Evolutionary conservation across 2,113 vertebrate species (phyloP), one percentile per base, ranked within the genome.

Genomic region (Rhinichthys klamathensis): DNA sequence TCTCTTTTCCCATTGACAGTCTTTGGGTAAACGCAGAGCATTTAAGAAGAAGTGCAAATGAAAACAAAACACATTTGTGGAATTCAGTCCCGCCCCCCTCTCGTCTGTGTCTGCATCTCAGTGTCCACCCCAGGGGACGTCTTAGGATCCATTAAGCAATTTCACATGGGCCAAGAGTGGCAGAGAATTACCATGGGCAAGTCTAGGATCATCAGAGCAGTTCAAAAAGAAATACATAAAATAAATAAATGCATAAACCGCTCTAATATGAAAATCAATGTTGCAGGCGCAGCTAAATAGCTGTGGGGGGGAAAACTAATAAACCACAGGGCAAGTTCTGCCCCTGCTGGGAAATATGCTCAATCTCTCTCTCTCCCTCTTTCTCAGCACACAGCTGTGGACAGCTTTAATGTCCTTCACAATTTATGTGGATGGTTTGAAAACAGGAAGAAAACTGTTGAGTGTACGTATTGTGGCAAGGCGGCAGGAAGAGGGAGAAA

Each of bases 201-300:
- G 92, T 90, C 92, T 85, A 91, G 89, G 93, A 92, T 95, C 90
- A 94, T 96, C 89, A 67, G 93, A 94, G 93, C 95, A 93, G 94
- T 95, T 96, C 94, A 95, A 95, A 96, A 96, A 95, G 93, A 94
- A 93, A 94, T 94, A 93, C 93, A 93, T 93, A 94, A 95, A 96
- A 95, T 96, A 96, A 95, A 96, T 94, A 95, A 94, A 95, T 94
- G 93, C 93, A 95, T 94, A 93, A 94, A 94, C 91, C 90, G 89
- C 91, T 92, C 88, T 94, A 94, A 95, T 94, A 95, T 95, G 93
- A 95, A 95, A 95, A 95, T 95, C 94, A 94, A 94, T 95, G 93
- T 89, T 81, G 84, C 85, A 73, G 83, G 80, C 35, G 32, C 85
- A 88, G 89, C 87, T 91, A 70, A 84, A 92, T 91, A 89, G 90